phyloP scores from a whole-genome alignment of 2,113 vertebrate genomes.

The Ammodramus savannarum region DNA sequence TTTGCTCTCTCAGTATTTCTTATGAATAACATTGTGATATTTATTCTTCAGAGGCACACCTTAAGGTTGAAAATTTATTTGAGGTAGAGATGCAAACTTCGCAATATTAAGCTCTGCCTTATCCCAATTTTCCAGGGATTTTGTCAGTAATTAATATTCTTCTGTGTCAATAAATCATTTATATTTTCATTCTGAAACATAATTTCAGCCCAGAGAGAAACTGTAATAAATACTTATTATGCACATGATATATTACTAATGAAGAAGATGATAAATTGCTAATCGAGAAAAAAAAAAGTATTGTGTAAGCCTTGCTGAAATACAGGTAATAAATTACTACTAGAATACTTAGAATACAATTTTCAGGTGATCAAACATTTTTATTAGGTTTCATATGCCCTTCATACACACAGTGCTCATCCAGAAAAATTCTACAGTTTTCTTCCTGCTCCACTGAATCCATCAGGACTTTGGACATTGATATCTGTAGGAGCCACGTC shows the following conservation, averaged over 20 bases:
- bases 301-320: not conserved
- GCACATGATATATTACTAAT: not conserved
- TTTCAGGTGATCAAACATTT: not conserved
- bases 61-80: not conserved
- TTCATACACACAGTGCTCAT: not conserved
- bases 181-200: not conserved
- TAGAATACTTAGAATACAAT: not conserved
- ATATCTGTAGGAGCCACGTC: not conserved
- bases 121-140: not conserved
- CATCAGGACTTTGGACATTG: accelerated
- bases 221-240: slow-evolving; percentile 11
- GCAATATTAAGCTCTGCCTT: not conserved
- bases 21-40: not conserved
- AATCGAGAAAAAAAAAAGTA: not conserved
- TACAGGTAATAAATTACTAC: not conserved
- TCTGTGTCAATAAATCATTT: slow-evolving; percentile 1
- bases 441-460: not conserved
- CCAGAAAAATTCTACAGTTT: not conserved
- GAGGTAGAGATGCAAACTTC: not conserved
- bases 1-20: not conserved
- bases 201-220: not conserved
- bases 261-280: not conserved
- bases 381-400: not conserved
- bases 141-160: slow-evolving; percentile 24
- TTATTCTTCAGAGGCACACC: not conserved